Conservation (phyloP, 2,113 vertebrate genomes). For the Ginglymostoma cirratum region DNA sequence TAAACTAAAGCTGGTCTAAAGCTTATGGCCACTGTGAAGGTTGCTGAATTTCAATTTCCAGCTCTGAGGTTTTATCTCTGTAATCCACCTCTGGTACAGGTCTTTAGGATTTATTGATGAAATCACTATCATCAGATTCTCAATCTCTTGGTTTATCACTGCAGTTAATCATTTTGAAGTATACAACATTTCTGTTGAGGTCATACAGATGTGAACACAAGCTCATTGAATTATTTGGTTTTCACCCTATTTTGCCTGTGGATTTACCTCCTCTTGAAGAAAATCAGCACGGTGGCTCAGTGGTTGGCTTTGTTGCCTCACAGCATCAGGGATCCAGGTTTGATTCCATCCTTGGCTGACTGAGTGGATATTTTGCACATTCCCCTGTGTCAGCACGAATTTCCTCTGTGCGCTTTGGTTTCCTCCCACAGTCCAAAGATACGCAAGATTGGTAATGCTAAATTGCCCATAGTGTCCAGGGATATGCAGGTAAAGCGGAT, state of each 20-base stretch:
- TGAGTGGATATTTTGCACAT: too few relatives aligned
- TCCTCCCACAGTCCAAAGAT: too few relatives aligned
- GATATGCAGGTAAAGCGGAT: too few relatives aligned
- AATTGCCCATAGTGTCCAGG: too few relatives aligned
- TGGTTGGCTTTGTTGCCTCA: too few relatives aligned
- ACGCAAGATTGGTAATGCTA: too few relatives aligned
- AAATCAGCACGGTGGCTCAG: too few relatives aligned
- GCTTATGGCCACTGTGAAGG: background rate
- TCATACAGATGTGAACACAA: background rate
- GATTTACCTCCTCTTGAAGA: background rate
- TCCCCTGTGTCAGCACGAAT: too few relatives aligned
- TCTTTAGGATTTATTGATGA: slow-evolving; percentile 1
- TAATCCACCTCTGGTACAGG: background rate
- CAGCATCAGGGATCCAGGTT: too few relatives aligned
- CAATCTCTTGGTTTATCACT: background rate
- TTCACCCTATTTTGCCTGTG: background rate
- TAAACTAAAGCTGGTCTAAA: background rate
- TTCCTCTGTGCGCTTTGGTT: too few relatives aligned
- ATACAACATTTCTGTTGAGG: background rate
- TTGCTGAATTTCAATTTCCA: background rate
- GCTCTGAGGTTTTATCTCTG: background rate
- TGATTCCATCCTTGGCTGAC: too few relatives aligned
- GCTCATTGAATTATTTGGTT: background rate
- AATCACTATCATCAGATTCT: background rate
- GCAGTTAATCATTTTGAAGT: background rate